These are phyloP conservation scores for Andrena fulva DNA, from an alignment of 2,888 invertebrate genomes.

Conservation along the genomic window DNA sequence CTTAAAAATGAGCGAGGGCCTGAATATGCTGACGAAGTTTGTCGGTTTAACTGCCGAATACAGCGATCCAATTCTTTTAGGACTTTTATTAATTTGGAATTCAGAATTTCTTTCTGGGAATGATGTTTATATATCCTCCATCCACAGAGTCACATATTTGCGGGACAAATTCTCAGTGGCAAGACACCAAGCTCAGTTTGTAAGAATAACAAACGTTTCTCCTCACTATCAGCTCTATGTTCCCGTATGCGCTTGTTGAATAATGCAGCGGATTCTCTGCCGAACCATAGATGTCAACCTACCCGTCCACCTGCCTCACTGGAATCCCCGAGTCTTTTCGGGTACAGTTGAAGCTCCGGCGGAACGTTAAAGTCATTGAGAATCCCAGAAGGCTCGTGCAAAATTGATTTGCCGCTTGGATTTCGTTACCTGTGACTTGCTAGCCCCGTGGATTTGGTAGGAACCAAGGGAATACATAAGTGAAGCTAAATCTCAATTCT, in stretches of 20 bases:
- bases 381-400: slow-evolving; percentile 63
- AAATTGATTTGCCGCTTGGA: slow-evolving; percentile 67
- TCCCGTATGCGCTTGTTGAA: slow-evolving; percentile 53
- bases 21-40: too few relatives aligned
- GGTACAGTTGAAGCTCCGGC: slow-evolving; percentile 40
- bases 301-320: slow-evolving; percentile 15
- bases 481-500: slow-evolving; percentile 47
- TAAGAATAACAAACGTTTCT: slow-evolving; percentile 60
- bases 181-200: slow-evolving; percentile 32
- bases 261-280: slow-evolving; percentile 62
- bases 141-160: neutral
- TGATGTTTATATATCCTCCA: neutral
- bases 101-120: neutral
- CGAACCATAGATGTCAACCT: slow-evolving; percentile 27
- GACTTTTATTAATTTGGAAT: neutral
- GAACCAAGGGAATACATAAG: slow-evolving; percentile 58
- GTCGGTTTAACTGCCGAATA: too few relatives aligned
- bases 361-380: slow-evolving; percentile 63
- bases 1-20: too few relatives aligned
- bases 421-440: slow-evolving; percentile 56
- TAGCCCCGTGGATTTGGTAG: slow-evolving; percentile 22
- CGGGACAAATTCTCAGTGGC: slow-evolving; percentile 54
- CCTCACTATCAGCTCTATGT: slow-evolving; percentile 41
- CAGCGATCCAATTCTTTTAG: neutral
- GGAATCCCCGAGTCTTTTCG: slow-evolving; percentile 42